Base-by-base conservation (phyloP, 2,113 vertebrate genomes). In the Diphyllodes magnificus region DNA sequence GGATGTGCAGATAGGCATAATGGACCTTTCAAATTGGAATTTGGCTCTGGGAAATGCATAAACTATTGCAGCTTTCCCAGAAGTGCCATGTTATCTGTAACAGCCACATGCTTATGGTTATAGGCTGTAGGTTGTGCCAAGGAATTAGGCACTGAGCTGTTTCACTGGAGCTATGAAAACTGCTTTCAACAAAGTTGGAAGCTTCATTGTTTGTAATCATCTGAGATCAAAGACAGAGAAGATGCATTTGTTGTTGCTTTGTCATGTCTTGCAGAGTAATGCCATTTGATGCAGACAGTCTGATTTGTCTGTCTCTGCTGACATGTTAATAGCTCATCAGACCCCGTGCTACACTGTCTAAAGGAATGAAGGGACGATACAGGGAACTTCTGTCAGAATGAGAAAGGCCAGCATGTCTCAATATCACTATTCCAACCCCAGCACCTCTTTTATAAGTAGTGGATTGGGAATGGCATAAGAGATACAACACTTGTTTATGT, bases 61-160 rank as follows among this genome's bases (percentile, higher is more conserved):
- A 86, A 45, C 54, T 90, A 20, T 45, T 82, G 65, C 68, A 93
- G 40, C 24, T 71, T 92, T 90, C 87, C 93, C 94, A 61, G 40
- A 88, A 89, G 91, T 93, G 60, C 77, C 72, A 44, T 92, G 83
- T 44, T 94, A 79, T 96, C 82, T 92, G 16, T 65, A 95, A 95
- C 31, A 71, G 59, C 73, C 87, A 65, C 66, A 69, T 0, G 2
- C 65, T 83, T 90, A 91, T 37, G 53, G 71, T 90, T 95, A 63
- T 37, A n/a, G 66, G 22, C 66, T 64, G 42, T 21, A 13, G 80
- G 33, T 39, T 81, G 47, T 51, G 61, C 91, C 64, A 89, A 70
- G 24, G 65, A 81, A 64, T 83, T 47, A 54, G 89, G 37, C 66
- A 88, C 45, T 14, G 84, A 90, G 76, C 42, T 93, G 66, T 79